Conservation (phyloP, 23 tunicate genomes). For the Oikopleura albicans region DNA sequence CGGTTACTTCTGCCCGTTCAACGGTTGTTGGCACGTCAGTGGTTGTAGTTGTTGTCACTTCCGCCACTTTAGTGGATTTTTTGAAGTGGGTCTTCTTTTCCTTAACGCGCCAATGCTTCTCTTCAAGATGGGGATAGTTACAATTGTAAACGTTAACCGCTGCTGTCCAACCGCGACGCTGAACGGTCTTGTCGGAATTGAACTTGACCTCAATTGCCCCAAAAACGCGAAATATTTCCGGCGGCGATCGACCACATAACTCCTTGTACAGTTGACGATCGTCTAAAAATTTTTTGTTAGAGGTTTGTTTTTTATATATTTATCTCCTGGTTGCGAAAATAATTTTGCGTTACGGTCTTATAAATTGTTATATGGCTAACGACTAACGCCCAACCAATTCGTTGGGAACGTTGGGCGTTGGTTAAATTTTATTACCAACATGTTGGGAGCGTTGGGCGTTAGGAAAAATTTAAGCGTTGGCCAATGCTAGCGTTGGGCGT, state of each 20-base stretch:
- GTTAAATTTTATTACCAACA: no score
- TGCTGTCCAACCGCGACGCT: slow-evolving; percentile 6
- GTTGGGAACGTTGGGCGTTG: no score
- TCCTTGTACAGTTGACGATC: neutral
- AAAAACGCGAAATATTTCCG: neutral
- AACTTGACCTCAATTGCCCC: neutral
- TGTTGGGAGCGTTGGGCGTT: no score
- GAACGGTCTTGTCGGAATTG: neutral
- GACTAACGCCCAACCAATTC: no score
- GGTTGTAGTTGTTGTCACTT: neutral
- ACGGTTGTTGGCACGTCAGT: neutral
- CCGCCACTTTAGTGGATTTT: neutral
- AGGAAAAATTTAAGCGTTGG: no score
- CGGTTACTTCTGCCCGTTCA: no score
- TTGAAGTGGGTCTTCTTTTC: neutral
- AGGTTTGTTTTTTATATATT: no score
- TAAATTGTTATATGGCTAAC: no score
- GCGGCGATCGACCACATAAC: slow-evolving; percentile 12
- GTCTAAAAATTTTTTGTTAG: neutral
- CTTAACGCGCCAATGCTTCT: neutral
- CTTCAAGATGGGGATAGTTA: neutral
- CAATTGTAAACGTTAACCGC: neutral
- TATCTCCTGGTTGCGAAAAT: no score
- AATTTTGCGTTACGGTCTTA: no score
- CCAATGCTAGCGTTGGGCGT: no score